Evolutionary conservation across 2,888 invertebrate species (phyloP), one percentile per base, ranked within the genome.

Genomic region (Drosophila nr. perissopoda): DNA sequence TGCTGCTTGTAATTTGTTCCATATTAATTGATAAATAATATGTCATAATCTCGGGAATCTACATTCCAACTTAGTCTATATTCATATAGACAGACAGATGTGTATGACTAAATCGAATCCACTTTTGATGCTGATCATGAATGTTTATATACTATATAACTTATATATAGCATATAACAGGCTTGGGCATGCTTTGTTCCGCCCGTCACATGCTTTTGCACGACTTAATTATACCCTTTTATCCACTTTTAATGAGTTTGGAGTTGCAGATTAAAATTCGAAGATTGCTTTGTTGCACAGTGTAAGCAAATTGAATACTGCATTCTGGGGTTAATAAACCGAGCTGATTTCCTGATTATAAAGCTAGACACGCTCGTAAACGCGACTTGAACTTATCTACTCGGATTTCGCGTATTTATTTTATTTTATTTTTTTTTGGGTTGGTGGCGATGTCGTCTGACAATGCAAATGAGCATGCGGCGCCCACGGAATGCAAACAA

Each of bases 401-500:
- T 62, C 42, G 18, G 38, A 74, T 58, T 34, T 38, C 46, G 21
- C 36, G 16, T 11, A 36, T 40, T 34, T 36, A 21, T 31, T 31
- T 51, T 46, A 18, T 33, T 16, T 52, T 21, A 0, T 25, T 36
- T 36, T 49, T 42, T n/a, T 53, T 70, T 57, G 29, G 27, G 25
- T 46, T 25, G 16, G 25, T 46, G 25, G 16, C 46, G 46, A 46
- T 25, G 25, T 25, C 54, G 54, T 25, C 54, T 34, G 34, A 67
- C 58, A 71, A 69, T 61, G 57, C 56, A 68, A 67, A 56, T 53
- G 58, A 40, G 67, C 36, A 27, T 29, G 29, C 16, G 8, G 57
- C 42, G 18, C 69, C 66, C 74, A 67, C 69, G 72, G 67, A 68
- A 66, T 77, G 53, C 69, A 25, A 53, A 58, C 59, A 59, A 72